These are phyloP conservation scores for Acleris holmiana DNA, from an alignment of 2,888 invertebrate species.

Conservation along the genomic window DNA sequence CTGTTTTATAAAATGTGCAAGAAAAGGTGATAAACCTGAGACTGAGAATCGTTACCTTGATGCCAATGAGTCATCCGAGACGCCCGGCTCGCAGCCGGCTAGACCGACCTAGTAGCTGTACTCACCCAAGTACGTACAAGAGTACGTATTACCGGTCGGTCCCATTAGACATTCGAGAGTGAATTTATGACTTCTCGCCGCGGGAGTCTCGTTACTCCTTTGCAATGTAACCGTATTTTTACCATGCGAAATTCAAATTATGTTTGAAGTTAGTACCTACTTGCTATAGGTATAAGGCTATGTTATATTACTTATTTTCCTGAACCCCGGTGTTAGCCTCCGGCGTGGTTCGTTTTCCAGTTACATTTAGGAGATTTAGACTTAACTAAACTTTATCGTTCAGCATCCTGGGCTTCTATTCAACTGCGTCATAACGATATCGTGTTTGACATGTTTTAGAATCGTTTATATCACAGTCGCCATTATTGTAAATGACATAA, in stretches of 20 bases:
- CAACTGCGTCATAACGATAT: no score
- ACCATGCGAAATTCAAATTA: conserved; percentile 23
- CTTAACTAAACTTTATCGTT: no score
- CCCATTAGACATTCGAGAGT: conserved; percentile 44
- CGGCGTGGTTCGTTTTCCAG: no score
- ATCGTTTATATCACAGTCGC: no score
- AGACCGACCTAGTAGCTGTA: conserved; percentile 50
- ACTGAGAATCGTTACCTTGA: conserved; percentile 43
- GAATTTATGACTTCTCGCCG: conserved; percentile 56
- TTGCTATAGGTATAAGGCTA: not conserved
- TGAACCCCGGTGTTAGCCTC: no score
- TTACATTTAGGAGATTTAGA: no score
- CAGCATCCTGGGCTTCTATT: no score
- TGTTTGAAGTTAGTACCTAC: conserved; percentile 6
- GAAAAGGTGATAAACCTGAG: not conserved
- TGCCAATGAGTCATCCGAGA: conserved; percentile 66
- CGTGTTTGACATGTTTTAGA: no score
- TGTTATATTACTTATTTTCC: not conserved
- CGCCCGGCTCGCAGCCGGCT: conserved; percentile 62
- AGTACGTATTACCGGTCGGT: conserved; percentile 39
- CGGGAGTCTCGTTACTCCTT: conserved; percentile 54
- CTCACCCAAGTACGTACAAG: conserved; percentile 13
- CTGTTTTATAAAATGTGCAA: conserved; percentile 15
- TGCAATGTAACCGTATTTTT: conserved; percentile 9
- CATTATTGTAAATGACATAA: no score